A percentile compares a stretch with the other conserved stretches of the same genome.
Evolutionary conservation across 1,140 invertebrate species (phyloP).

Genomic region (Eumeta japonica): DNA sequence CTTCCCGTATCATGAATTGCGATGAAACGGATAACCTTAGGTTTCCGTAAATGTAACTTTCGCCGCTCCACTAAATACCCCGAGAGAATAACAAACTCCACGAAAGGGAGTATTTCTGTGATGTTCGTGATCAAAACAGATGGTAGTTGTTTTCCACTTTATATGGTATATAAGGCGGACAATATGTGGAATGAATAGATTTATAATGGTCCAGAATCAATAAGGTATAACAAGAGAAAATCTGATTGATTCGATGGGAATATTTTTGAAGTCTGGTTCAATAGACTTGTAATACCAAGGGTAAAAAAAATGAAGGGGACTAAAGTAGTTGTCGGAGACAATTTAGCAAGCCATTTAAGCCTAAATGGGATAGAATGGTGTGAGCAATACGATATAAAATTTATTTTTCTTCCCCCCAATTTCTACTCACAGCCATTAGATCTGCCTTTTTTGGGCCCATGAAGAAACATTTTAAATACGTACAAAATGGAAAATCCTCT

Average conservation of each 20-base stretch:
- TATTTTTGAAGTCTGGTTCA: constrained; percentile 22
- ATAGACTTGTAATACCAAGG: constrained; percentile 7
- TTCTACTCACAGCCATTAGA: too few species aligned
- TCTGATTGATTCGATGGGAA: constrained; percentile 29
- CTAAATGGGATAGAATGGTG: too few species aligned
- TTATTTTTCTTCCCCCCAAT: too few species aligned
- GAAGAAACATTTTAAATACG: too few species aligned
- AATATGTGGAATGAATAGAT: constrained; percentile 27
- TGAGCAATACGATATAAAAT: too few species aligned
- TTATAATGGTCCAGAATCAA: constrained; percentile 19
- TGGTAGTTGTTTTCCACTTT: constrained; percentile 25
- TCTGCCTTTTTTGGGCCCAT: too few species aligned
- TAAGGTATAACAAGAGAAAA: constrained; percentile 23
- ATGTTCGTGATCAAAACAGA: constrained; percentile 28
- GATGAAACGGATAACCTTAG: constrained; percentile 45
- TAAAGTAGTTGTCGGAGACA: too few species aligned
- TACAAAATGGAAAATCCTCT: too few species aligned
- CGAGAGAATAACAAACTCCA: constrained; percentile 28
- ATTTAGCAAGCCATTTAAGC: too few species aligned
- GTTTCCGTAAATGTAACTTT: constrained; percentile 27
- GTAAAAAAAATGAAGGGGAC: constrained; percentile 1
- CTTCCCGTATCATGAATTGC: constrained; percentile 28
- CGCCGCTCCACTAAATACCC: constrained; percentile 30
- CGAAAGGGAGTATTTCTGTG: constrained; percentile 27
- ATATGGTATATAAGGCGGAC: constrained; percentile 36